Evolutionary conservation across 2,888 invertebrate genomes (phyloP).

Genomic region (Amorpha juglandis): DNA sequence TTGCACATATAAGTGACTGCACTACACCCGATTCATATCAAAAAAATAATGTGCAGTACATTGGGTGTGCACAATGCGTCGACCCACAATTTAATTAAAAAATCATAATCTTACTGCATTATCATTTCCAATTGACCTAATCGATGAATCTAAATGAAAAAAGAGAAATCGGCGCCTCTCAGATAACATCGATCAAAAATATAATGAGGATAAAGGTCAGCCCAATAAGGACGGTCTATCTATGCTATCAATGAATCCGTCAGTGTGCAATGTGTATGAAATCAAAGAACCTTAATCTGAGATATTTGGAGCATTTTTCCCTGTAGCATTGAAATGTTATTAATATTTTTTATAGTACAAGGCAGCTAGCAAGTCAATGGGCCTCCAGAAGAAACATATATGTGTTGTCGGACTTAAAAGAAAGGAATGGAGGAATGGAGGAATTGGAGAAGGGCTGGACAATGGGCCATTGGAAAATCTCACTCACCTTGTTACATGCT

Average conservation of each 20-base stretch:
- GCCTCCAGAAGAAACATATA: too few relatives aligned
- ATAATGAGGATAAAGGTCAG: slow-evolving; percentile 12
- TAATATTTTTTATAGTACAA: too few relatives aligned
- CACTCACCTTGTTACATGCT: too few relatives aligned
- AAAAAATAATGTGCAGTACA: too few relatives aligned
- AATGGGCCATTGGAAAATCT: too few relatives aligned
- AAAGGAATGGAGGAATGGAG: too few relatives aligned
- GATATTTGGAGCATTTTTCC: background rate
- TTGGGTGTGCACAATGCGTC: background rate
- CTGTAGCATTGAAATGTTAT: background rate
- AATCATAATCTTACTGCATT: background rate
- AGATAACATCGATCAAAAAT: slow-evolving; percentile 11
- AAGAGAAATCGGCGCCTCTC: background rate
- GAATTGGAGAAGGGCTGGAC: too few relatives aligned
- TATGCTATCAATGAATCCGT: slow-evolving; percentile 1
- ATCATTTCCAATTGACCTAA: background rate
- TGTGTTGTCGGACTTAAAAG: too few relatives aligned
- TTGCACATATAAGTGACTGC: too few relatives aligned
- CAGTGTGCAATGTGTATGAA: background rate
- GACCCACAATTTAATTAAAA: background rate
- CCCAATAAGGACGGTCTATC: slow-evolving; percentile 1
- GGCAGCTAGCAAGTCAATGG: too few relatives aligned
- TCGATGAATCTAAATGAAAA: background rate
- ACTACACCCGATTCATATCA: too few relatives aligned
- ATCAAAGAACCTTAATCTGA: background rate